A percentile compares a stretch with the other conserved stretches of the same genome.
Conservation (phyloP, 1,140 invertebrate species). For the Trinorchestia longiramus region DNA sequence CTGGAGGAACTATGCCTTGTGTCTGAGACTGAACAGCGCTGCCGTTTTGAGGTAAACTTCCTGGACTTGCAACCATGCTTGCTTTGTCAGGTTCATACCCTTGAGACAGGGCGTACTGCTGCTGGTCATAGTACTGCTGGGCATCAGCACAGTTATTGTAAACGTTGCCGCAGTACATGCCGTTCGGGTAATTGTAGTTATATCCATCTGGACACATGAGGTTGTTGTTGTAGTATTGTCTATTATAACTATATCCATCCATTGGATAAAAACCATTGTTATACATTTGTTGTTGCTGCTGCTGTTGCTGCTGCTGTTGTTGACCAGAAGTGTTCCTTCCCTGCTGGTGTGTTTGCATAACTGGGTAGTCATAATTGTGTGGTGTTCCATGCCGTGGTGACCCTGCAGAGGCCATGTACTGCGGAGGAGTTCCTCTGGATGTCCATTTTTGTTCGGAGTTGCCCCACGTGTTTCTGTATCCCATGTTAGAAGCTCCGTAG, state of each 20-base stretch:
- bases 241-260: slow-evolving; percentile 65
- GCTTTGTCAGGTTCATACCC: slow-evolving; percentile 42
- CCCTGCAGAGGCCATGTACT: slow-evolving; percentile 63
- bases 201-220: slow-evolving; percentile 66
- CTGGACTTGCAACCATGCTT: slow-evolving; percentile 57
- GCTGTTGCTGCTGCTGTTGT: slow-evolving; percentile 74
- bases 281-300: slow-evolving; percentile 73
- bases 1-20: not conserved
- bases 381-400: slow-evolving; percentile 56
- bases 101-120: slow-evolving; percentile 67
- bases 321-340: slow-evolving; percentile 71
- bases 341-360: slow-evolving; percentile 60
- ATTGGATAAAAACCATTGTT: slow-evolving; percentile 61
- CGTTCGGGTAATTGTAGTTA: slow-evolving; percentile 69
- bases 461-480: slow-evolving; percentile 31
- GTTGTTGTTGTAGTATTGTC: slow-evolving; percentile 67
- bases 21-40: slow-evolving; percentile 42
- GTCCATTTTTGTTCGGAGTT: slow-evolving; percentile 30
- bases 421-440: slow-evolving; percentile 64
- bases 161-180: slow-evolving; percentile 71
- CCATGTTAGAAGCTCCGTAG: not conserved
- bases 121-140: slow-evolving; percentile 69
- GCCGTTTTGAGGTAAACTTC: slow-evolving; percentile 69
- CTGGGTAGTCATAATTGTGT: slow-evolving; percentile 62
- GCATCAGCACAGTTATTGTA: slow-evolving; percentile 63